Conservation (phyloP, 2,113 vertebrate genomes). For the Lates calcarifer region DNA sequence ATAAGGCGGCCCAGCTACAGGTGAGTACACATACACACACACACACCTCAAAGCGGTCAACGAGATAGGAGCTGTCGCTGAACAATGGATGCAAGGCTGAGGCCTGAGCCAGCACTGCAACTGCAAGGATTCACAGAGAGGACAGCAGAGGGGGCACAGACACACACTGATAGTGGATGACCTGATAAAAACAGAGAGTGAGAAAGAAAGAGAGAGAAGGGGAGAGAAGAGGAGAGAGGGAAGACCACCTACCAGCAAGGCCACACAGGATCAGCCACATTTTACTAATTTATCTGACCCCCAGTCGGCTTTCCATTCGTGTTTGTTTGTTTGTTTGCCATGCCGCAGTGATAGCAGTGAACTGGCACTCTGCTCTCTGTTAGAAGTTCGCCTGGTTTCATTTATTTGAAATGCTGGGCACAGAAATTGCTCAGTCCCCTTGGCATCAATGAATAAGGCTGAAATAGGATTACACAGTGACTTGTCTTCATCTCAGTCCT, state of each 20-base stretch:
- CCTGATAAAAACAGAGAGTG: constrained; percentile 60
- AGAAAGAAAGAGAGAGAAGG: constrained; percentile 20
- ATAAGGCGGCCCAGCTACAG: constrained; percentile 46
- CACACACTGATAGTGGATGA: constrained; percentile 68
- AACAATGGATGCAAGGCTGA: constrained; percentile 68
- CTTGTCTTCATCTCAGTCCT: constrained; percentile 60
- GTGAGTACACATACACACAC: constrained; percentile 49
- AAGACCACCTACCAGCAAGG: constrained; percentile 72
- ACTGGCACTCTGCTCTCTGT: constrained; percentile 31
- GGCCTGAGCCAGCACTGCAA: constrained; percentile 13
- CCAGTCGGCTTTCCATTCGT: constrained; percentile 25
- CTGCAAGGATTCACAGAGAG: constrained; percentile 29
- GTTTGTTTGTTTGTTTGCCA: constrained; percentile 51
- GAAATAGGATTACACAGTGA: constrained; percentile 75
- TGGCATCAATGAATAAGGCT: constrained; percentile 57
- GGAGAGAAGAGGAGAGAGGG: constrained; percentile 22
- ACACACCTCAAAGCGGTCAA: constrained; percentile 44
- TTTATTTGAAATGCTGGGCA: constrained; percentile 57
- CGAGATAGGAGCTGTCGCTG: constrained; percentile 68
- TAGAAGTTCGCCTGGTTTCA: constrained; percentile 10
- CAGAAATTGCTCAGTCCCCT: constrained; percentile 30
- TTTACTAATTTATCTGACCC: constrained; percentile 60
- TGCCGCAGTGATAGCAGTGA: constrained; percentile 36
- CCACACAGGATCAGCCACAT: constrained; percentile 70
- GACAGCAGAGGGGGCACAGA: constrained; percentile 33